Evolutionary conservation across 1,140 invertebrate genomes (phyloP), one percentile per base, ranked within the genome.

Genomic region (Drosophila guanche): DNA sequence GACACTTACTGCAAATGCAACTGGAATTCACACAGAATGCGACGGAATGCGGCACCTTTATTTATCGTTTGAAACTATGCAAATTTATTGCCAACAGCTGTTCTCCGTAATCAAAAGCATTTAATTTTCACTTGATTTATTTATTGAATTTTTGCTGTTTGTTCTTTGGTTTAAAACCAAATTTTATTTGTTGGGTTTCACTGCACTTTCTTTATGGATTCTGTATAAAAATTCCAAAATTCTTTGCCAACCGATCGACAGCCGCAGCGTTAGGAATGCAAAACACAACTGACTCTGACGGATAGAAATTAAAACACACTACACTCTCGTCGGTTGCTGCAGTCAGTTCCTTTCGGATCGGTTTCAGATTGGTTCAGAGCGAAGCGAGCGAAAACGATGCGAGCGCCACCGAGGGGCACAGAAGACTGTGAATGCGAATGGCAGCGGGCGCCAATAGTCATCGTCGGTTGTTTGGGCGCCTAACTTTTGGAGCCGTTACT

Each of bases 241-340:
- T 54, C 5, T 33, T 37, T 20, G n/a, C 37, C 23, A 59, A 48
- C 53, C 45, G 50, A 52, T 59, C 54, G 45, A 42, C 59, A 74
- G 57, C 60, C 65, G 81, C 51, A 66, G 23, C 48, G 53, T 71
- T 63, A 71, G 78, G 57, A 79, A 63, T 58, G 55, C 78, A 63
- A 73, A 88, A 73, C 48, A 56, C 66, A 83, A 88, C 84, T 88
- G 79, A 79, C 45, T 45, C 60, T 48, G 43, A 66, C 29, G 43
- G 58, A 12, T 12, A 22, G 53, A 7, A 61, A 66, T 14, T 46
- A 59, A 42, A 63, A 59, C 63, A 40, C 76, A 73, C 63, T 65
- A 40, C 51, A 60, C 54, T 58, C 43, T 59, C 55, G 16, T 37
- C 33, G 33, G 33, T 37, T 4, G 25, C 25, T 27, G 33, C 25